phyloP scores from a whole-genome alignment of 2,113 vertebrate genomes.

The Rhombomys opimus region DNA sequence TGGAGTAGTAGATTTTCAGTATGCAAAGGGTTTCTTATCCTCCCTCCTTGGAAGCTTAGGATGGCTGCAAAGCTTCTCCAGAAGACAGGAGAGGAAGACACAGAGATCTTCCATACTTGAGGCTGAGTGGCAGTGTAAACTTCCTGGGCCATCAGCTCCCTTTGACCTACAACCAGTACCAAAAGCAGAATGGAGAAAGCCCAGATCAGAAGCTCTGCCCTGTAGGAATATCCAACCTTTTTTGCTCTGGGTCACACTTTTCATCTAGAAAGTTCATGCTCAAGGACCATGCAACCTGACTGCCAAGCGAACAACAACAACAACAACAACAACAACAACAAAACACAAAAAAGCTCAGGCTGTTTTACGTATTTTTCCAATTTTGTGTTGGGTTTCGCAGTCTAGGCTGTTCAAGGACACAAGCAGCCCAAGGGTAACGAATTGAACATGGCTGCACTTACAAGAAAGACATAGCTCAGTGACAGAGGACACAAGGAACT shows the following conservation, averaged over 20 bases:
- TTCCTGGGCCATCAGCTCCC: neutral
- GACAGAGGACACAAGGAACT: neutral
- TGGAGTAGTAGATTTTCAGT: neutral
- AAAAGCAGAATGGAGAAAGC: accelerated
- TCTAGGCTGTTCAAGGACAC: neutral
- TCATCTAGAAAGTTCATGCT: neutral
- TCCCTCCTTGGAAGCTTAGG: neutral
- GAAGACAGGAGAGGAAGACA: neutral
- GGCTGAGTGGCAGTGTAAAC: accelerated
- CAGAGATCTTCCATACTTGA: neutral
- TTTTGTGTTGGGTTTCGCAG: neutral
- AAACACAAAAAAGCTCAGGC: too few species aligned
- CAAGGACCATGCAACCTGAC: neutral
- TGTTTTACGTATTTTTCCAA: neutral
- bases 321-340: neutral
- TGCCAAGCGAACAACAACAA: neutral
- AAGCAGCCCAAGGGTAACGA: neutral
- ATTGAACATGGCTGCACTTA: neutral
- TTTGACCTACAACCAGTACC: accelerated
- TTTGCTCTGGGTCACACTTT: neutral
- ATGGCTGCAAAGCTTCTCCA: neutral
- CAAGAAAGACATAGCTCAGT: neutral
- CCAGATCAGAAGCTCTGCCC: too few species aligned
- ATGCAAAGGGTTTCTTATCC: neutral
- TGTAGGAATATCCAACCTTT: neutral